phyloP scores from a whole-genome alignment of 2,888 invertebrate genomes.

The Pheosia gnoma region DNA sequence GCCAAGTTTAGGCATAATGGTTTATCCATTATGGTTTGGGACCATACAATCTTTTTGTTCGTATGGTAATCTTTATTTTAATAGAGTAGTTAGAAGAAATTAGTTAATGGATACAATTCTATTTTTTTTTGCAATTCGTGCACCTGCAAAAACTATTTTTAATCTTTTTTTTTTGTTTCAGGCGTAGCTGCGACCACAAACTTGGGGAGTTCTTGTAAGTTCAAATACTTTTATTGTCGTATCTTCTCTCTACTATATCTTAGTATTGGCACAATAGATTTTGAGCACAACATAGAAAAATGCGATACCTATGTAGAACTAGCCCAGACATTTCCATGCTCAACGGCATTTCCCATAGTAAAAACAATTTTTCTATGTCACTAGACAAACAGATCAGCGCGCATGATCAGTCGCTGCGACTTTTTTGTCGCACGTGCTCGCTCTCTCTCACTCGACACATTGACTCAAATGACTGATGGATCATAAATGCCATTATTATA shows the following conservation, averaged over 20 bases:
- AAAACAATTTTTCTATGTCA: constrained; percentile 31
- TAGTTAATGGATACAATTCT: too few relatives aligned
- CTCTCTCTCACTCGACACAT: constrained; percentile 17
- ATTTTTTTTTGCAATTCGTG: too few relatives aligned
- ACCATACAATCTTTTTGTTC: too few relatives aligned
- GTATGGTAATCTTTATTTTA: too few relatives aligned
- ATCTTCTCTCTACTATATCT: too few relatives aligned
- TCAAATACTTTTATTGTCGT: background rate
- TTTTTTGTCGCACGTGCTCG: constrained; percentile 21
- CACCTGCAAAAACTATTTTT: too few relatives aligned
- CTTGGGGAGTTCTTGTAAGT: background rate
- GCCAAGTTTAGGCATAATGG: too few relatives aligned
- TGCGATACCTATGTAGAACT: background rate
- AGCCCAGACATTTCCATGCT: background rate
- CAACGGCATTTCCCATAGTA: background rate
- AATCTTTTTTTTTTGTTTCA: background rate
- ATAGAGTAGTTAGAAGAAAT: too few relatives aligned
- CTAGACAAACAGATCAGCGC: constrained; percentile 32
- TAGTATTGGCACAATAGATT: background rate
- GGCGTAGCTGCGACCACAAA: background rate
- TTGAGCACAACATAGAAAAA: background rate
- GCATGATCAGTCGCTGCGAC: constrained; percentile 22
- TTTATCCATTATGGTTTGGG: too few relatives aligned
- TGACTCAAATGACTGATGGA: constrained; percentile 27
- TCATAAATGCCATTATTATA: background rate